Evolutionary conservation across 2,113 vertebrate species (phyloP).

Genomic region (Uria lomvia): DNA sequence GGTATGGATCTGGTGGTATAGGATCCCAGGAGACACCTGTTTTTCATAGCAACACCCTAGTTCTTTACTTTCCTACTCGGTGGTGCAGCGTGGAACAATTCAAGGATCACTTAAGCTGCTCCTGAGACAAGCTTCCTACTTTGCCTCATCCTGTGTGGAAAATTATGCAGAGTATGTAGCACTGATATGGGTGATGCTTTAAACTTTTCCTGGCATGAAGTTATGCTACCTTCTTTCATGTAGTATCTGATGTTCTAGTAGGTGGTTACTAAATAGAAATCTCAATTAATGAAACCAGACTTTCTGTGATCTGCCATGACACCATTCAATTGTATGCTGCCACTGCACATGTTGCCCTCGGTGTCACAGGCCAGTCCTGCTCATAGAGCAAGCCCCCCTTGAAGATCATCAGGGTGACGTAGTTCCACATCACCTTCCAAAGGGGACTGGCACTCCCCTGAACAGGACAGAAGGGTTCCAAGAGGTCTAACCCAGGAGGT

Average conservation of each 20-base stretch:
- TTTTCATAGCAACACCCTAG: accelerated
- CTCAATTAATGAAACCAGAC: background rate
- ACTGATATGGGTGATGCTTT: background rate
- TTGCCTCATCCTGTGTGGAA: accelerated
- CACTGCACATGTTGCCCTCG: accelerated
- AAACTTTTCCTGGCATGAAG: background rate
- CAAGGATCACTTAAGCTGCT: background rate
- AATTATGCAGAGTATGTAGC: background rate
- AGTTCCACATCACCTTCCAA: background rate
- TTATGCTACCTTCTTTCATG: background rate
- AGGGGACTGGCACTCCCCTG: background rate
- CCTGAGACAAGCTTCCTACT: background rate
- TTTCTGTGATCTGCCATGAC: background rate
- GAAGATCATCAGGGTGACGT: background rate
- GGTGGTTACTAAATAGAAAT: background rate
- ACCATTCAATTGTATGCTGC: accelerated
- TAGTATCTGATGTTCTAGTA: background rate
- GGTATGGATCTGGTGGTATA: conserved; percentile 35
- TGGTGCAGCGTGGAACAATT: background rate
- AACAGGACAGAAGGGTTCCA: background rate
- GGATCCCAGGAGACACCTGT: accelerated
- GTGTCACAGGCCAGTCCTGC: background rate
- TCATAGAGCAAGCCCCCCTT: background rate
- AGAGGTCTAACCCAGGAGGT: background rate
- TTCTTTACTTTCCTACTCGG: background rate